phyloP scores from a whole-genome alignment of 2,888 invertebrate species.

The Drosophila ustulata region DNA sequence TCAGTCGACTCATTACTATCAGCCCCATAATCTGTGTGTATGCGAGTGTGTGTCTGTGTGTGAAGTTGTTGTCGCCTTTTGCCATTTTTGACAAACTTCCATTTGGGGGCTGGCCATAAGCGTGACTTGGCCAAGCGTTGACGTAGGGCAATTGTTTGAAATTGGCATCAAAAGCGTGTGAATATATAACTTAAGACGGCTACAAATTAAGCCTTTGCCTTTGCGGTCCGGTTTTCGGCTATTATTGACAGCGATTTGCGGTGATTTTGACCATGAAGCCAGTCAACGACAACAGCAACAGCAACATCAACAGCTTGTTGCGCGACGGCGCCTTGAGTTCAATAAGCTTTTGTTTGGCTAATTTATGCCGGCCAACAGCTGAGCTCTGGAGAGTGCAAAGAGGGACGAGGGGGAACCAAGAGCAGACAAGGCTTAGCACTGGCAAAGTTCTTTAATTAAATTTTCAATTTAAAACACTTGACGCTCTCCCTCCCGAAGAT shows the following conservation, averaged over 20 bases:
- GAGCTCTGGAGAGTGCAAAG: slow-evolving; percentile 3
- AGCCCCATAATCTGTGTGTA: slow-evolving; percentile 5
- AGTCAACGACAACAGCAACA: background rate
- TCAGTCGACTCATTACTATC: slow-evolving; percentile 34
- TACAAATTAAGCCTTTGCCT: slow-evolving; percentile 73
- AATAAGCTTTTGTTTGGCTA: slow-evolving; percentile 75
- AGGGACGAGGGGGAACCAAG: background rate
- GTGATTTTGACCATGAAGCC: slow-evolving; percentile 70
- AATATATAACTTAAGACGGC: slow-evolving; percentile 54
- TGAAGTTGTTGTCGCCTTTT: slow-evolving; percentile 45
- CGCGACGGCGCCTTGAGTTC: slow-evolving; percentile 55
- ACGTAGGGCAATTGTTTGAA: slow-evolving; percentile 69
- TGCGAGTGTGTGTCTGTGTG: slow-evolving; percentile 17
- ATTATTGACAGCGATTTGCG: slow-evolving; percentile 77
- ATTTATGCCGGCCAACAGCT: slow-evolving; percentile 59
- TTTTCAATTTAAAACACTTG: slow-evolving; percentile 72
- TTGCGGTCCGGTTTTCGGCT: slow-evolving; percentile 51
- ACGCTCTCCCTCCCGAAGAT: slow-evolving; percentile 25
- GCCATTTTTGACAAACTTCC: slow-evolving; percentile 64
- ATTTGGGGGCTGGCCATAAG: slow-evolving; percentile 49
- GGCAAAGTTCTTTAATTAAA: slow-evolving; percentile 74
- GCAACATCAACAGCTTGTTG: slow-evolving; percentile 6
- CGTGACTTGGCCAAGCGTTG: slow-evolving; percentile 63
- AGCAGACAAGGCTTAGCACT: slow-evolving; percentile 1
- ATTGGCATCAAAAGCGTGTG: slow-evolving; percentile 74